Evolutionary conservation across 1,140 invertebrate species (phyloP).

Genomic region (Zophobas atratus): DNA sequence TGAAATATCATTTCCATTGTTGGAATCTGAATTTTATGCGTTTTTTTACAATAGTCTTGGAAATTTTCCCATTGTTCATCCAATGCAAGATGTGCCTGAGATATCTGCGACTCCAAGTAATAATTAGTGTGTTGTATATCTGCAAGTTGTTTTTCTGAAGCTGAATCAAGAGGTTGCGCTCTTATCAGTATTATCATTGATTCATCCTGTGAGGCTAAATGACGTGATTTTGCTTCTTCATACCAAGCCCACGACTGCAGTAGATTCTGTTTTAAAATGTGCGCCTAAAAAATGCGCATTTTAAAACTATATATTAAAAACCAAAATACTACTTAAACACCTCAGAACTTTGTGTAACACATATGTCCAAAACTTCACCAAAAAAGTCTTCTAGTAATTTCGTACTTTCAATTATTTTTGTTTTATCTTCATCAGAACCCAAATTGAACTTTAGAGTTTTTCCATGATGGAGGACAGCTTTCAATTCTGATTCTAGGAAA

Average conservation of each 20-base stretch:
- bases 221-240: constrained; percentile 74
- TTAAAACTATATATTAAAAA: constrained; percentile 59
- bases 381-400: constrained; percentile 68
- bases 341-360: constrained; percentile 69
- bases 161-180: constrained; percentile 73
- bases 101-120: constrained; percentile 76
- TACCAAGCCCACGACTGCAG: constrained; percentile 76
- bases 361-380: constrained; percentile 71
- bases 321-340: constrained; percentile 51
- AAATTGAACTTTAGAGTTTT: constrained; percentile 70
- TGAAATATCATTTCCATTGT: constrained; percentile 79
- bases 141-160: constrained; percentile 71
- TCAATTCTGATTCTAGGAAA: constrained; percentile 76
- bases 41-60: constrained; percentile 69
- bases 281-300: constrained; percentile 65
- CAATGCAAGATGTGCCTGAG: constrained; percentile 72
- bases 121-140: constrained; percentile 74
- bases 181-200: constrained; percentile 70
- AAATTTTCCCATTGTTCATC: constrained; percentile 76
- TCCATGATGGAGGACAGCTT: constrained; percentile 71
- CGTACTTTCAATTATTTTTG: constrained; percentile 67
- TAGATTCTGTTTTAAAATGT: constrained; percentile 72
- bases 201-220: constrained; percentile 70
- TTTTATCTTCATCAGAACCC: constrained; percentile 71
- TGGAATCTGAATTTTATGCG: constrained; percentile 70